These are phyloP conservation scores for Connochaetes taurinus DNA, from an alignment of 2,113 vertebrate species.

Conservation along the genomic window DNA sequence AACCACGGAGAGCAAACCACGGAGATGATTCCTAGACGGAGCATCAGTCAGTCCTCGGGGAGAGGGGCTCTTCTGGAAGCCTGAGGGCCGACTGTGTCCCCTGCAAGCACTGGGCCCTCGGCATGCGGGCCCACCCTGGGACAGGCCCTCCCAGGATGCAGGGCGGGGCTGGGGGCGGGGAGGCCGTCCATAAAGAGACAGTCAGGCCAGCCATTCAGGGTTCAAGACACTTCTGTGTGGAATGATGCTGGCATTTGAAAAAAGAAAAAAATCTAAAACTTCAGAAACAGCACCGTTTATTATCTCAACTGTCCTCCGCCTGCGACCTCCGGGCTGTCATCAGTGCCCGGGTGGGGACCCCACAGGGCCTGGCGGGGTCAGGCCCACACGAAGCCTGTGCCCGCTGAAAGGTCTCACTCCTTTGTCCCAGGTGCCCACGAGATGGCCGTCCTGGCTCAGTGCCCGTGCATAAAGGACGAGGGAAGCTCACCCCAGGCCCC, in stretches of 20 bases:
- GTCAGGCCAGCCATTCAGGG: background rate
- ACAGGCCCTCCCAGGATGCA: background rate
- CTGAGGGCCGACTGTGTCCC: rapidly evolving
- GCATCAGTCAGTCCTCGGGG: too few relatives aligned
- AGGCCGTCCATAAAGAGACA: background rate
- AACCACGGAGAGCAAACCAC: too few relatives aligned
- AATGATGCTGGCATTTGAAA: background rate
- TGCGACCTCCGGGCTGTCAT: rapidly evolving
- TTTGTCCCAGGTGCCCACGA: rapidly evolving
- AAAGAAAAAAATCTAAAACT: background rate
- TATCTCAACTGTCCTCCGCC: background rate
- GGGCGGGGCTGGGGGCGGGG: background rate
- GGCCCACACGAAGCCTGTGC: background rate
- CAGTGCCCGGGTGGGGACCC: rapidly evolving
- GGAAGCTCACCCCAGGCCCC: slow-evolving; percentile 90
- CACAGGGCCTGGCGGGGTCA: rapidly evolving
- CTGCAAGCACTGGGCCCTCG: rapidly evolving
- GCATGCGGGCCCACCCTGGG: rapidly evolving
- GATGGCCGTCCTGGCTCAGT: rapidly evolving
- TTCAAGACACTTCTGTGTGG: background rate
- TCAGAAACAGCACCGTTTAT: rapidly evolving
- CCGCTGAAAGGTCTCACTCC: background rate
- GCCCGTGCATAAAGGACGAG: rapidly evolving
- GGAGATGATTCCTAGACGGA: rapidly evolving
- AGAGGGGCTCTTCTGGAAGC: background rate